Conservation (phyloP, 2,888 invertebrate species). For the Acanthosoma haemorrhoidale region DNA sequence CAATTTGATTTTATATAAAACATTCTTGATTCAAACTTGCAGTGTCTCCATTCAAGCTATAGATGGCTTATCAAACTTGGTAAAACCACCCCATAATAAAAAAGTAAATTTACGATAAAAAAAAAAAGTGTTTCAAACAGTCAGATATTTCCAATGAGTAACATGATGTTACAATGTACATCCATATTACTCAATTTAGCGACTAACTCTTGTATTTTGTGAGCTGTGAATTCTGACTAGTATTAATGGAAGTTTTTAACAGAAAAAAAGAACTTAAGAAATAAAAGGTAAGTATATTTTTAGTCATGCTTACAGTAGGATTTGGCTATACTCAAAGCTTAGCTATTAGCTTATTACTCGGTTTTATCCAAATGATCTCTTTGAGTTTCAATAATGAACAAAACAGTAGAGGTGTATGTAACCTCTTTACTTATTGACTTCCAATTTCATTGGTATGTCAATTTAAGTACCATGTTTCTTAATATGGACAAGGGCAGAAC, state of each 20-base stretch:
- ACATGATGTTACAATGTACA: background rate
- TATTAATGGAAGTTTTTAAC: background rate
- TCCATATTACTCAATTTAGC: background rate
- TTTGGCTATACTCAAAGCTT: too few species aligned
- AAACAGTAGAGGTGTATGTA: too few species aligned
- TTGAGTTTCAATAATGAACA: too few species aligned
- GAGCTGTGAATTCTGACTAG: background rate
- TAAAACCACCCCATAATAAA: background rate
- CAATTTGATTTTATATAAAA: constrained; percentile 29
- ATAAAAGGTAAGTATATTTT: too few species aligned
- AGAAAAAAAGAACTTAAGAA: background rate
- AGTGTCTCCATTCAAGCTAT: background rate
- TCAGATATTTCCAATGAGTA: background rate
- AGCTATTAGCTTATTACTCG: too few species aligned
- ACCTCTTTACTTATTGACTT: too few species aligned
- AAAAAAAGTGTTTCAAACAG: background rate
- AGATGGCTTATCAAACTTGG: background rate
- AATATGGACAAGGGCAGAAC: too few species aligned
- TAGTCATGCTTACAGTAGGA: too few species aligned
- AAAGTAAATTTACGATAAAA: background rate
- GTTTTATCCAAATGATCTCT: too few species aligned
- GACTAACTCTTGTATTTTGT: background rate
- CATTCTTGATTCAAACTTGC: background rate
- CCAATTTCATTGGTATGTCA: too few species aligned
- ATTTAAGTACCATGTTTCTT: too few species aligned